phyloP scores from a whole-genome alignment of 2,888 invertebrate species.

The Drosophila suboccidentalis region DNA sequence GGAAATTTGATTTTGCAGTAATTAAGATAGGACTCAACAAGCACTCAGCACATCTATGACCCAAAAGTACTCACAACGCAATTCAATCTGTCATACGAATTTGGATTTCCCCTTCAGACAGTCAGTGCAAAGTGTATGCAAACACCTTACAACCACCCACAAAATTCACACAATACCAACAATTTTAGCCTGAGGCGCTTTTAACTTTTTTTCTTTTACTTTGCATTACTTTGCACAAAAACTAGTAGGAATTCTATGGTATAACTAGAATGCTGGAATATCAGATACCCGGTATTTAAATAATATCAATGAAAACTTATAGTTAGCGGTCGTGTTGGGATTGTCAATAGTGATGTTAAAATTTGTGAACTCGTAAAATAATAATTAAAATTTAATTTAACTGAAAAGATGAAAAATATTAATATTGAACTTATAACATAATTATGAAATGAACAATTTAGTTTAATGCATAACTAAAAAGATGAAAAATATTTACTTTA shows the following conservation, averaged over 20 bases:
- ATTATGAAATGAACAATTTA: too few species aligned
- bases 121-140: constrained; percentile 9
- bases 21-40: constrained; percentile 57
- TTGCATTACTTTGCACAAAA: constrained; percentile 4
- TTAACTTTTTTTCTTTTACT: background rate
- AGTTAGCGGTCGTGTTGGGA: too few species aligned
- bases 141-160: constrained; percentile 1
- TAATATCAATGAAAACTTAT: too few species aligned
- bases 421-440: too few species aligned
- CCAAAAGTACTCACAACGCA: constrained; percentile 25
- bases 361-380: too few species aligned
- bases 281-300: background rate
- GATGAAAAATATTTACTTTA: too few species aligned
- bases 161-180: background rate
- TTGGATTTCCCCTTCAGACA: constrained; percentile 16
- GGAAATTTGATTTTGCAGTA: constrained; percentile 56
- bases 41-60: constrained; percentile 31
- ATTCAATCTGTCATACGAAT: constrained; percentile 31
- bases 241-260: background rate
- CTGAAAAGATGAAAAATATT: too few species aligned
- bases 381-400: too few species aligned
- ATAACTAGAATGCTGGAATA: background rate
- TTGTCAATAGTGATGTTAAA: too few species aligned
- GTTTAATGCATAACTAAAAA: too few species aligned
- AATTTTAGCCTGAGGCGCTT: constrained; percentile 24